Percentiles rank a stretch among this genome's conserved stretches.
Evolutionary conservation across 2,113 vertebrate species (phyloP).

Genomic region (Bolborhynchus lineola): DNA sequence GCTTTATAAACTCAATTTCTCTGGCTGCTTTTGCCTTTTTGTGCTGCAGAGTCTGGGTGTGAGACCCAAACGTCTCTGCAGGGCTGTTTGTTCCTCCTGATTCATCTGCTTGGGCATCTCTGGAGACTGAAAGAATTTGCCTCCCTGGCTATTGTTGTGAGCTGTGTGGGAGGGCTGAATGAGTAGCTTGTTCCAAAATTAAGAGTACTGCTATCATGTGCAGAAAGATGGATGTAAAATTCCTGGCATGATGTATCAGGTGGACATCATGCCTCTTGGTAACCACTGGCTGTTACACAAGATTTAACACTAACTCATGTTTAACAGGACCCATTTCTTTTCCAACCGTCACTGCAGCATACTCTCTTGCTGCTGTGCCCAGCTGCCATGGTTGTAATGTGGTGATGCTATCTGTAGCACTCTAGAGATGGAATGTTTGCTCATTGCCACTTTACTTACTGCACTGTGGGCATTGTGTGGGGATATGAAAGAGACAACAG

Average conservation of each 20-base stretch:
- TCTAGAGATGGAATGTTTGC: neutral
- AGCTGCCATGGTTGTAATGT: neutral
- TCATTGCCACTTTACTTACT: neutral
- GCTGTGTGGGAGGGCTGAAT: conserved; percentile 6
- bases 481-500: neutral
- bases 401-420: neutral
- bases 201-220: neutral
- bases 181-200: conserved; percentile 11
- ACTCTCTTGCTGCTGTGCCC: neutral
- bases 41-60: accelerated
- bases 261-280: neutral
- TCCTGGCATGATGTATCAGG: neutral
- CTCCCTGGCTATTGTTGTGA: neutral
- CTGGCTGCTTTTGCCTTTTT: neutral
- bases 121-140: neutral
- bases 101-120: neutral
- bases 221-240: neutral
- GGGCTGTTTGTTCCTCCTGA: neutral
- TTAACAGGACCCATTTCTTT: neutral
- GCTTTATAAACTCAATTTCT: neutral
- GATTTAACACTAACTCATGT: neutral
- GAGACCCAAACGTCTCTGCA: neutral
- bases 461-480: neutral
- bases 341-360: neutral
- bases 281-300: neutral